Percentiles rank a stretch among this genome's conserved stretches.
Conservation (phyloP, 2,113 vertebrate species). For the Chlorodrepanis virens region DNA sequence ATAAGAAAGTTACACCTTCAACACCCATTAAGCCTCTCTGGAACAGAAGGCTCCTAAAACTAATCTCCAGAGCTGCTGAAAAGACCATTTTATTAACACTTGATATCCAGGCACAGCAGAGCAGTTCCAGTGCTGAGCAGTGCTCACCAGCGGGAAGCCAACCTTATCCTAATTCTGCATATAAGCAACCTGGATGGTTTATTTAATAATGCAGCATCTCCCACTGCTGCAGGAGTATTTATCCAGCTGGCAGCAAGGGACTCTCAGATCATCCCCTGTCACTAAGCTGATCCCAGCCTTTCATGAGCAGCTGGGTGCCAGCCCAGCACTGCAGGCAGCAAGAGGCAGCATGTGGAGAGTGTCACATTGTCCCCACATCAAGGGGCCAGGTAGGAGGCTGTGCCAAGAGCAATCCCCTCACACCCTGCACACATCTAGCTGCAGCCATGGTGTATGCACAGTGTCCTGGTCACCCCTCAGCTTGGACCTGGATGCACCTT, state of each 20-base stretch:
- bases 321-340: not conserved
- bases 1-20: not conserved
- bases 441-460: not conserved
- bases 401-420: not conserved
- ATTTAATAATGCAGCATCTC: constrained; percentile 46
- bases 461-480: not conserved
- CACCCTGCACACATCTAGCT: not conserved
- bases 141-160: not conserved
- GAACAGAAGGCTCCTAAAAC: constrained; percentile 1
- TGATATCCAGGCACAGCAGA: not conserved
- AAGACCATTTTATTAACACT: not conserved
- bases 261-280: constrained; percentile 41
- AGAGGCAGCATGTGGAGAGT: not conserved
- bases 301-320: constrained; percentile 15
- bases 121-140: not conserved
- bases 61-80: not conserved
- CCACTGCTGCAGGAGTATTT: not conserved
- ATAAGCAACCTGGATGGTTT: not conserved
- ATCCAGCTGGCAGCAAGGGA: constrained; percentile 39
- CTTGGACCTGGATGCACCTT: not conserved
- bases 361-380: rapidly evolving
- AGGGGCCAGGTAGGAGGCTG: rapidly evolving
- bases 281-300: constrained; percentile 1
- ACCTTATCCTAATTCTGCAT: not conserved
- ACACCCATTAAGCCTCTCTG: not conserved